Evolutionary conservation across 2,888 invertebrate genomes (phyloP), one percentile per base, ranked within the genome.

Genomic region (Ctenicera cuprea): DNA sequence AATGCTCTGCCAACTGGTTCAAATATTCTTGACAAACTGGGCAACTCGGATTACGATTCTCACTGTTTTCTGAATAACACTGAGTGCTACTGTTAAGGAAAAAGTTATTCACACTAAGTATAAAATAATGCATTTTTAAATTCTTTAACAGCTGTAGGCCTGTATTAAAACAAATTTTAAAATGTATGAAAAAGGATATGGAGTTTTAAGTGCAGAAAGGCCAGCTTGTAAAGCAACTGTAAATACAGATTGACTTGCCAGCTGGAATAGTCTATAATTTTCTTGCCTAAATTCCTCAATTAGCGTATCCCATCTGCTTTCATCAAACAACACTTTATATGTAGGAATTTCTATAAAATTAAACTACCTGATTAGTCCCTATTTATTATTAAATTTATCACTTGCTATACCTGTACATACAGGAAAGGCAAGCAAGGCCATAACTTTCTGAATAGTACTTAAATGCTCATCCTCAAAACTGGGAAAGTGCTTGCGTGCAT

Each of bases 381-480:
- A 45, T 16, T n/a, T 41, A 5, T 41, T 41, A 14, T 14, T 14
- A 14, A n/a, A 14, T 14, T n/a, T 20, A 59, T 14, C 4, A 38
- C 14, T 30, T 1, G 3, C 50, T 3, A 1, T 54, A 91, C 93
- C 90, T 74, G 96, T 95, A 80, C 93, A 92, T 59, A 92, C 91
- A n/a, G 96, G 95, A 87, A 97, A 98, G 0, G 98, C 98, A 61
- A 98, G 89, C 82, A 98, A 91, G 48, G 97, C 98, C 98, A 98
- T 98, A 78, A 96, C 97, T 83, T 95, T 94, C 85, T 97, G 96
- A 62, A 98, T 95, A 80, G 96, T 95, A 61, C 91, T 90, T 48
- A 97, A 86, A 83, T 97, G 97, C 4, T 94, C 95, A 66, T 96
- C 95, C 83, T 97, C 97, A 82, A 94, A 94, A 26, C 91, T 90